phyloP scores from a whole-genome alignment of 2,113 vertebrate species.

The Redunca redunca region DNA sequence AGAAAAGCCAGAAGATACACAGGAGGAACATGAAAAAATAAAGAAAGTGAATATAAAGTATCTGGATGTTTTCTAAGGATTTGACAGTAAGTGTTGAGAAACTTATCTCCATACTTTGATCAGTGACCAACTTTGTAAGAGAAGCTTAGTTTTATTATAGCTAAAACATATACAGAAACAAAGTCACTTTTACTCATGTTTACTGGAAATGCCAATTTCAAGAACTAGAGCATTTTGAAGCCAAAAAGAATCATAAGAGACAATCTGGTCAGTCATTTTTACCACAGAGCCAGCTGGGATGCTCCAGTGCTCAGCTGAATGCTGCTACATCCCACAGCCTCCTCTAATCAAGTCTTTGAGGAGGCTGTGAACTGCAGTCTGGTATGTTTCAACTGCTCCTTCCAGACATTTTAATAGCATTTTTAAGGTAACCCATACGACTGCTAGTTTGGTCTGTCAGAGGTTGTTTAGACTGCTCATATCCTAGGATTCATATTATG shows the following conservation, averaged over 20 bases:
- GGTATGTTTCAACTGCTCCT: not conserved
- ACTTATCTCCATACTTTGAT: not conserved
- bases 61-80: not conserved
- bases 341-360: not conserved
- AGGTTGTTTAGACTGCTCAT: not conserved
- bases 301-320: not conserved
- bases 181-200: not conserved
- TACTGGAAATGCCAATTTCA: slow-evolving; percentile 1
- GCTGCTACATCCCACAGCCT: not conserved
- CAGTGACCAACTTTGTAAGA: not conserved
- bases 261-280: not conserved
- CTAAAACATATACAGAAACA: not conserved
- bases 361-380: not conserved
- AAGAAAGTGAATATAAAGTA: not conserved
- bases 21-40: slow-evolving; percentile 3
- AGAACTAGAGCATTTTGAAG: slow-evolving; percentile 21
- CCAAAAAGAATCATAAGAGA: not conserved
- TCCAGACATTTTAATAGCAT: not conserved
- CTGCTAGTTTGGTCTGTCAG: not conserved
- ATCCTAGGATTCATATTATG: not conserved
- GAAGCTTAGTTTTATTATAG: not conserved
- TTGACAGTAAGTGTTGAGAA: not conserved
- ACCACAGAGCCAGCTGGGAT: not conserved
- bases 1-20: not conserved
- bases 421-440: not conserved